Percentiles rank a stretch among this genome's conserved stretches.
Conservation (phyloP, 53 echinoderm and acorn worm genomes). For the Henricia sp. region DNA sequence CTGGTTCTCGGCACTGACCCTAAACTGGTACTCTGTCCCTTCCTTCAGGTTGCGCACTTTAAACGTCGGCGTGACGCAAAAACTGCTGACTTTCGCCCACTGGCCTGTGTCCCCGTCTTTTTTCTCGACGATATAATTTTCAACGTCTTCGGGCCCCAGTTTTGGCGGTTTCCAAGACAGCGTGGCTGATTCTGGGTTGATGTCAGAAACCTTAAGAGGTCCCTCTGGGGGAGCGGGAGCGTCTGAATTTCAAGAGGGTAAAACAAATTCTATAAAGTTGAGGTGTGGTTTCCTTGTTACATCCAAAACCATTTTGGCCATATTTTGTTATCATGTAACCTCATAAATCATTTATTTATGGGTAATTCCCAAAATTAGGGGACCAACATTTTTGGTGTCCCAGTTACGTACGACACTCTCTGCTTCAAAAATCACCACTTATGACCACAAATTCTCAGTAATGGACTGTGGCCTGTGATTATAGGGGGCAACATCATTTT, state of each 20-base stretch:
- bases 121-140: slow-evolving; percentile 97
- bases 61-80: slow-evolving; percentile 67
- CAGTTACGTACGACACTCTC: too few relatives aligned
- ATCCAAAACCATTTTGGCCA: too few relatives aligned
- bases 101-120: slow-evolving; percentile 73
- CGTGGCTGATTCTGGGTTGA: slow-evolving; percentile 74
- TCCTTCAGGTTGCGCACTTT: slow-evolving; percentile 88
- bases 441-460: too few relatives aligned
- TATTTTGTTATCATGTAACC: too few relatives aligned
- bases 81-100: slow-evolving; percentile 94
- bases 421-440: too few relatives aligned
- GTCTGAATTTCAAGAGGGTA: slow-evolving; percentile 42
- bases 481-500: too few relatives aligned
- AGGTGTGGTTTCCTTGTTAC: too few relatives aligned
- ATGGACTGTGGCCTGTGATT: too few relatives aligned
- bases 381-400: too few relatives aligned
- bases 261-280: not conserved
- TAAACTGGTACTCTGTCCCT: slow-evolving; percentile 94
- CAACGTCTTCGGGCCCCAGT: slow-evolving; percentile 84
- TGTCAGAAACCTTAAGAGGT: slow-evolving; percentile 79
- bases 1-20: slow-evolving; percentile 92
- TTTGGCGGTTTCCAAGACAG: slow-evolving; percentile 89
- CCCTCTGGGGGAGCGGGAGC: slow-evolving; percentile 89
- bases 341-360: too few relatives aligned
- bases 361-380: too few relatives aligned